These are phyloP conservation scores for Dolichomitus sp. DNA, from an alignment of 2,888 invertebrate genomes.

Conservation along the genomic window DNA sequence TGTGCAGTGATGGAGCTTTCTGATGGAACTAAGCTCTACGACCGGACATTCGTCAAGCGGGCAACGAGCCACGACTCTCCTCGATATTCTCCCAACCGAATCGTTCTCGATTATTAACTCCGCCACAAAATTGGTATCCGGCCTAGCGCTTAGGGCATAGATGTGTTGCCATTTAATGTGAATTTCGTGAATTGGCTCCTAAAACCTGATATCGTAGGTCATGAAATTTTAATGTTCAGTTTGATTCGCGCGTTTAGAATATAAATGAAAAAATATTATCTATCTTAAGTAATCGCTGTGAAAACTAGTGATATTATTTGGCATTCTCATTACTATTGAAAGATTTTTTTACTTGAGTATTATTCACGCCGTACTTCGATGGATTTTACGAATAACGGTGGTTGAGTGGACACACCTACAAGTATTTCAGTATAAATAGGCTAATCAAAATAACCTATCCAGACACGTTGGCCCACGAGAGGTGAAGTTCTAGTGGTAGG, in stretches of 20 bases:
- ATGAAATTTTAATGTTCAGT: neutral
- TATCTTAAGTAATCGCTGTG: neutral
- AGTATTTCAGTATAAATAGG: too few relatives aligned
- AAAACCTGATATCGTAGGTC: neutral
- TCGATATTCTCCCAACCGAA: slow-evolving; percentile 67
- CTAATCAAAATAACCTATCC: too few relatives aligned
- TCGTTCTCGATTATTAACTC: slow-evolving; percentile 75
- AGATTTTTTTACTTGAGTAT: too few relatives aligned
- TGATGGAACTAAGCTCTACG: slow-evolving; percentile 70
- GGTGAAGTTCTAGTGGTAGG: too few relatives aligned
- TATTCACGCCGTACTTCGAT: neutral
- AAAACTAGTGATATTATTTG: neutral
- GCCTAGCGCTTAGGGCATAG: neutral
- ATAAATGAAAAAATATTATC: neutral
- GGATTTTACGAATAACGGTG: neutral
- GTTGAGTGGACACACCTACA: too few relatives aligned
- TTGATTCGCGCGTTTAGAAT: neutral
- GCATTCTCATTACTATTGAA: neutral
- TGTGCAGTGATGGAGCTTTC: slow-evolving; percentile 41
- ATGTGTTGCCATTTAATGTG: neutral
- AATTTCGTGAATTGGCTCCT: neutral
- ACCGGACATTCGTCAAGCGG: slow-evolving; percentile 73
- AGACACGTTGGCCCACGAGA: too few relatives aligned
- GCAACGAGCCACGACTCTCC: slow-evolving; percentile 64
- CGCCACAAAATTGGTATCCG: slow-evolving; percentile 45